These are phyloP conservation scores for Apteryx mantelli DNA, from an alignment of 2,113 vertebrate genomes.

Conservation along the genomic window DNA sequence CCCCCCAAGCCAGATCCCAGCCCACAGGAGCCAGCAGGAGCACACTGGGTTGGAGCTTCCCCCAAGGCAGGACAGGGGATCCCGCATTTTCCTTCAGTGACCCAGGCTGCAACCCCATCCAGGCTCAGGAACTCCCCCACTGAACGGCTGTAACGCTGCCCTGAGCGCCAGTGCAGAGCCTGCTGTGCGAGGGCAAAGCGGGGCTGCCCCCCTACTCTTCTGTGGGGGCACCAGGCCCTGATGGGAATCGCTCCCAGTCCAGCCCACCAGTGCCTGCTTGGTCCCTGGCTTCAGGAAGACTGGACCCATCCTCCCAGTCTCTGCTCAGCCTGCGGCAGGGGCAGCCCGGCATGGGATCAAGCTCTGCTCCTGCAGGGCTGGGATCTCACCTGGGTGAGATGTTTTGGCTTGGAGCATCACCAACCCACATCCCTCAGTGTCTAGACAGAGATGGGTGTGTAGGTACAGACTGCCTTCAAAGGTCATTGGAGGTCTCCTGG, in stretches of 20 bases:
- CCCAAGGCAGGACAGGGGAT: neutral
- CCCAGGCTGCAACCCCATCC: neutral
- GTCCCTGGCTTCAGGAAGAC: neutral
- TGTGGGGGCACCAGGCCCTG: neutral
- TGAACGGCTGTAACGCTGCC: neutral
- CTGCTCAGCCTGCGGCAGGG: neutral
- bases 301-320: neutral
- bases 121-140: neutral
- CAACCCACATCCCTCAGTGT: neutral
- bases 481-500: neutral
- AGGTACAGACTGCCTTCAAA: neutral
- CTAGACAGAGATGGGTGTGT: neutral
- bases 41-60: no score
- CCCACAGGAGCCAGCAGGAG: no score
- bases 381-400: neutral
- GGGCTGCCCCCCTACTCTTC: neutral
- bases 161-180: neutral
- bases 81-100: neutral
- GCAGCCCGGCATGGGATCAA: neutral
- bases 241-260: neutral
- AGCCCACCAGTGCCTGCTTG: neutral
- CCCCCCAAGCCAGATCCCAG: neutral
- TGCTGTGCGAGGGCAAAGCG: neutral
- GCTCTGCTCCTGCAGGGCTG: rapidly evolving
- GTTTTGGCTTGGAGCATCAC: neutral